Conservation (phyloP, 2,113 vertebrate genomes). For the Scolopax mira region DNA sequence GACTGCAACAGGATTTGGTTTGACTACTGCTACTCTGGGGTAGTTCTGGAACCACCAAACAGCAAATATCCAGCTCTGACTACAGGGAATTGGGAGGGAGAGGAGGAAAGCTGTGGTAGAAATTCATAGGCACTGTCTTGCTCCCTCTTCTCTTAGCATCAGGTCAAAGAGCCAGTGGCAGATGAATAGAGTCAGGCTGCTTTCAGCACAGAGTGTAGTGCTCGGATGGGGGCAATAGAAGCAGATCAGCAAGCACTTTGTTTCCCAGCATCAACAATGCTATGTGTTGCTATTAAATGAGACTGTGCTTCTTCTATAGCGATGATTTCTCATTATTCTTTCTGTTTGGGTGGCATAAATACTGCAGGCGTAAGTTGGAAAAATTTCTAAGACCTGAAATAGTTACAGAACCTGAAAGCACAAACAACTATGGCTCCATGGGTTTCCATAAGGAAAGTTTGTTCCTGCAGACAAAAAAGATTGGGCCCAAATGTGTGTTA, state of each 20-base stretch:
- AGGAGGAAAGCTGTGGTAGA: not conserved
- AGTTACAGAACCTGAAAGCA: not conserved
- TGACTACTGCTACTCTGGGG: not conserved
- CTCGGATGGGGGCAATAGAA: not conserved
- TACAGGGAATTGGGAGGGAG: not conserved
- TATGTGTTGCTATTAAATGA: not conserved
- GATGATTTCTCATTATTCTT: not conserved
- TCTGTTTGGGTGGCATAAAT: not conserved
- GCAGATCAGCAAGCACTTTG: not conserved
- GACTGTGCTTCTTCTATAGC: not conserved
- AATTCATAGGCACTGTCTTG: not conserved
- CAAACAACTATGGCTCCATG: not conserved
- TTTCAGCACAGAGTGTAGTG: accelerated
- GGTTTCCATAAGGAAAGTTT: not conserved
- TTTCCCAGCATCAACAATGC: not conserved
- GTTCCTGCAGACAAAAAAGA: not conserved
- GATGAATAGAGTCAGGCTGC: not conserved
- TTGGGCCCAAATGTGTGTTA: not conserved
- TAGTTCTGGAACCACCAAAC: not conserved
- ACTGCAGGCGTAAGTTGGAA: not conserved
- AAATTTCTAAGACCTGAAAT: not conserved
- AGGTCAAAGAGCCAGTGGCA: not conserved
- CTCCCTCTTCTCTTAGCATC: not conserved
- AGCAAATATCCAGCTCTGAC: not conserved
- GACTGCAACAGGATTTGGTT: not conserved